A percentile compares a stretch with the other conserved stretches of the same genome.
Evolutionary conservation across 2,797 vertebrate genomes (phyloP).

Genomic region (Fistularia commersonii): DNA sequence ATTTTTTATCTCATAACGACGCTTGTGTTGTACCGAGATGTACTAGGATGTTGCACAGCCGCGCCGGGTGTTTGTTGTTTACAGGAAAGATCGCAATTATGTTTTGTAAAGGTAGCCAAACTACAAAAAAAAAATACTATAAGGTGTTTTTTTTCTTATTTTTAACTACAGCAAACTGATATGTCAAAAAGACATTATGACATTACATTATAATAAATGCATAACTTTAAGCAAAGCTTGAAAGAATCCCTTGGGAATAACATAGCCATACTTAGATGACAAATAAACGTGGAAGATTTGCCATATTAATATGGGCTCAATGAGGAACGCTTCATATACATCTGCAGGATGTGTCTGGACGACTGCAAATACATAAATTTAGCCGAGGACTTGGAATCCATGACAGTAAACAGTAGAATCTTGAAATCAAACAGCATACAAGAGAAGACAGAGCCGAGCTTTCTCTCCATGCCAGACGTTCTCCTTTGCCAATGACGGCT

Average conservation of each 20-base stretch:
- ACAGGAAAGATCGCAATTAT: no score
- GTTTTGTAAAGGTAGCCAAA: no score
- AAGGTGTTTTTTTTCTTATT: no score
- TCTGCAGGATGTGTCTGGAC: slow-evolving; percentile 31
- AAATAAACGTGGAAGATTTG: no score
- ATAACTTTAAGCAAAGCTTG: slow-evolving; percentile 18
- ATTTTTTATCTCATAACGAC: no score
- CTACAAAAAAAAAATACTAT: no score
- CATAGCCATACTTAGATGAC: slow-evolving; percentile 35
- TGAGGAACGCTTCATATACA: slow-evolving; percentile 24
- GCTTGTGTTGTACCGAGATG: no score
- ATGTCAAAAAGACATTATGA: no score
- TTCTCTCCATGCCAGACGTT: slow-evolving; percentile 39
- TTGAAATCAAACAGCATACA: slow-evolving; percentile 32
- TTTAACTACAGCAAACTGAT: no score
- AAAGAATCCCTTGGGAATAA: slow-evolving; percentile 20
- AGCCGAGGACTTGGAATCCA: slow-evolving; percentile 26
- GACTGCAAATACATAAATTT: slow-evolving; percentile 30
- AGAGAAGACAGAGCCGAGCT: slow-evolving; percentile 35
- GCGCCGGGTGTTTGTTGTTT: no score
- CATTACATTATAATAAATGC: no score
- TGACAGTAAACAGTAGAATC: slow-evolving; percentile 24
- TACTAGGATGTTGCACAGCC: no score
- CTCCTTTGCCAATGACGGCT: slow-evolving; percentile 30
- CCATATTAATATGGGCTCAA: slow-evolving; percentile 40